Conservation (phyloP, 2,797 vertebrate species). For the Molossus alvarezi region DNA sequence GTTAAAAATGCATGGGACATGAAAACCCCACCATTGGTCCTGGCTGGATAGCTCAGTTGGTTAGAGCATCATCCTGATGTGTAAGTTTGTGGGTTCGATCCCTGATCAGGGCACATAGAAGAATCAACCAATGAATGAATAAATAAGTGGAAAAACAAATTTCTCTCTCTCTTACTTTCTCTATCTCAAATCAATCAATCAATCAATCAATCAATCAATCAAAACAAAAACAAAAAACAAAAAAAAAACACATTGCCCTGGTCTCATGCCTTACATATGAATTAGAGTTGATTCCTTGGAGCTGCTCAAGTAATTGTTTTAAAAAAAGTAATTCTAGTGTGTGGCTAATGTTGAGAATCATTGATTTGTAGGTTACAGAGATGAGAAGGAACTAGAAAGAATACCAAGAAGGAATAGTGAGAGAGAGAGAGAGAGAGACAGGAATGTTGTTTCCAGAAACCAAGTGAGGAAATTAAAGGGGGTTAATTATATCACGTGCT, state of each 20-base stretch:
- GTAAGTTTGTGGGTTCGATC: too few species aligned
- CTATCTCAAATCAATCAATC: too few species aligned
- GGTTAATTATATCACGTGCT: not conserved
- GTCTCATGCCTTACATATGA: not conserved
- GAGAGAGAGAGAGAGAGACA: not conserved
- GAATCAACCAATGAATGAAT: too few species aligned
- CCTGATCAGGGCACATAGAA: too few species aligned
- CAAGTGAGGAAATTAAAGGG: not conserved
- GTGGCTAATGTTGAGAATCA: constrained; percentile 1
- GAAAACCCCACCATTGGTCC: not conserved
- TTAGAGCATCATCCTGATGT: too few species aligned
- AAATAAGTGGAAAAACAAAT: too few species aligned
- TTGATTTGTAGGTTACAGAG: not conserved
- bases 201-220: too few species aligned
- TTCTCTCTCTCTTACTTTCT: too few species aligned
- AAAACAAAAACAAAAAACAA: too few species aligned
- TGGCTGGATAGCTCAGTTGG: too few species aligned
- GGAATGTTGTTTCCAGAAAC: not conserved
- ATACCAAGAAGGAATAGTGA: not conserved
- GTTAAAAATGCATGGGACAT: not conserved
- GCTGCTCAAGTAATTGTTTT: not conserved
- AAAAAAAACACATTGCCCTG: not conserved
- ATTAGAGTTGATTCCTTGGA: not conserved
- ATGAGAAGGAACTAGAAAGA: not conserved
- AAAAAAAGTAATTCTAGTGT: not conserved